phyloP scores from a whole-genome alignment of 2,888 invertebrate genomes.

The Xylota sylvarum region DNA sequence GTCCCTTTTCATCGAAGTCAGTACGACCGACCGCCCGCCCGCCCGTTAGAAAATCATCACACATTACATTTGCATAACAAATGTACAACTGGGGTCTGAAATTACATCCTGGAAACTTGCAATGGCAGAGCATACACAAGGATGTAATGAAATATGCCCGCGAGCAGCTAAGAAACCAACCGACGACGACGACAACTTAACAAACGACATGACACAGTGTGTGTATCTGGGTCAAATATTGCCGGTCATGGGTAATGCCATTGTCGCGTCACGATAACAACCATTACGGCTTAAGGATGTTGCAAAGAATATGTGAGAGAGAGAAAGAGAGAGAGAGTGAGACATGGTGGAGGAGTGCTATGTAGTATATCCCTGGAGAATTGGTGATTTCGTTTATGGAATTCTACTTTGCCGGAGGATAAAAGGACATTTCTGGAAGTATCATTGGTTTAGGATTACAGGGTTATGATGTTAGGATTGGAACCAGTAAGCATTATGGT shows the following conservation, averaged over 20 bases:
- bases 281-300: slow-evolving; percentile 15
- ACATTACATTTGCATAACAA: slow-evolving; percentile 52
- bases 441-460: slow-evolving; percentile 52
- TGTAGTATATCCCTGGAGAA: slow-evolving; percentile 18
- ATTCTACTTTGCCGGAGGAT: slow-evolving; percentile 14
- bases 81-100: slow-evolving; percentile 24
- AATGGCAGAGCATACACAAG: slow-evolving; percentile 16
- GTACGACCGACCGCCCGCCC: too few relatives aligned
- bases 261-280: slow-evolving; percentile 50
- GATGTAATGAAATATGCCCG: slow-evolving; percentile 27
- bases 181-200: background rate
- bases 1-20: too few relatives aligned
- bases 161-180: slow-evolving; percentile 14
- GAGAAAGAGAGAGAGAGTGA: background rate
- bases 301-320: background rate
- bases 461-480: slow-evolving; percentile 50
- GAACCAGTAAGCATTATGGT: slow-evolving; percentile 11
- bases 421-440: slow-evolving; percentile 37
- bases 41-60: slow-evolving; percentile 20
- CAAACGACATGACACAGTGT: background rate
- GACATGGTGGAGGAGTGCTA: background rate
- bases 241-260: slow-evolving; percentile 53
- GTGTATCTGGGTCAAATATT: slow-evolving; percentile 58
- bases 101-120: slow-evolving; percentile 27
- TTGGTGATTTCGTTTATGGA: slow-evolving; percentile 59